Evolutionary conservation across 2,888 invertebrate genomes (phyloP), one percentile per base, ranked within the genome.

Genomic region (Pammene fasciana): DNA sequence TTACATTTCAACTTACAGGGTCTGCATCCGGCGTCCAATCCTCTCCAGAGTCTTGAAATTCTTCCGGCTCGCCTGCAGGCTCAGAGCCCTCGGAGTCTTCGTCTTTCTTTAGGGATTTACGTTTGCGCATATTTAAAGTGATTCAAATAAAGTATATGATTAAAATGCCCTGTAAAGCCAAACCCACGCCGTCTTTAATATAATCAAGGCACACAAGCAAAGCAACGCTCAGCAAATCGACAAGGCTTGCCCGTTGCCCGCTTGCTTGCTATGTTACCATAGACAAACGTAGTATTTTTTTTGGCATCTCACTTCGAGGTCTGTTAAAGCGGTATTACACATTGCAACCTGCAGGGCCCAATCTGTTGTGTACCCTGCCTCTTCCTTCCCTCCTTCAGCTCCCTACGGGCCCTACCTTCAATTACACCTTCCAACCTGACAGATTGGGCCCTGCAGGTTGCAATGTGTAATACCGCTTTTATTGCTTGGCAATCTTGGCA

Each of bases 11-110:
- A 80, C 80, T 82, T 86, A 93, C 93, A 80, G 91, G 76, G 84
- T 91, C 92, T 79, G 92, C 93, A 78, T 92, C 93, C 84, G 93
- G 93, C 86, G 92, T 93, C 93, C 93, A 93, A 85, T 93, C 93
- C 84, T 93, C 93, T 55, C 93, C 93, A 1, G 93, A 93, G 78
- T 93, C 93, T 83, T 93, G 93, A 75, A 93, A 93, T 78, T 93
- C 93, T 88, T 93, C 93, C 73, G 92, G 92, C 81, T 93, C 93
- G 54, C 78, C 90, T 62, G 80, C 89, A 72, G 82, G 86, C 78
- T 90, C 92, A 8, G 92, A 92, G 38, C 88, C 92, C 67, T 93
- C 93, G 45, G 93, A 93, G 70, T 92, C 93, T 61, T 89, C 91
- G 52, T 87, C 92, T 73, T 92, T 90, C 81, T 91, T 92, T 75